Percentiles rank a stretch among this genome's conserved stretches.
These are phyloP conservation scores for Coregonus suidteri DNA, from an alignment of 2,797 vertebrate genomes.

Conservation along the genomic window DNA sequence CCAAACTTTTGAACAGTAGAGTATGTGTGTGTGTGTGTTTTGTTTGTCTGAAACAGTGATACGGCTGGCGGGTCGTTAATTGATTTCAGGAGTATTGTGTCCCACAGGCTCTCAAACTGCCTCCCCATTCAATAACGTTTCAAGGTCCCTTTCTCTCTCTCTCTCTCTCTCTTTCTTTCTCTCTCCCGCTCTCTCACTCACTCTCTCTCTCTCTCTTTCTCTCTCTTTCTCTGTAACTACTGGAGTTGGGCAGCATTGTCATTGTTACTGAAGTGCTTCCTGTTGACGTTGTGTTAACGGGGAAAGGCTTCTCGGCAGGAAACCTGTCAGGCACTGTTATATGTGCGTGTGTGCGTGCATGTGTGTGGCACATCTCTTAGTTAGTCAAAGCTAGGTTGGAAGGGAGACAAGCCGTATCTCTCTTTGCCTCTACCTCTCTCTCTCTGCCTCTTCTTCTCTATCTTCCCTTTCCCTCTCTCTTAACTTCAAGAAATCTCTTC, in stretches of 20 bases:
- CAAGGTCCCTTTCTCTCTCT: constrained; percentile 39
- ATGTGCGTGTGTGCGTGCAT: constrained; percentile 16
- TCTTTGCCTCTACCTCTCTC: not conserved
- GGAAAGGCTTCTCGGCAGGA: constrained; percentile 72
- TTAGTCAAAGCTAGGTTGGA: constrained; percentile 37
- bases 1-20: no score
- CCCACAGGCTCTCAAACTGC: constrained; percentile 34
- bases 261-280: constrained; percentile 71
- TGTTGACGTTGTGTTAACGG: constrained; percentile 69
- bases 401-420: constrained; percentile 15
- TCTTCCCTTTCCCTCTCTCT: not conserved
- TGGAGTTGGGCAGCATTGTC: constrained; percentile 39
- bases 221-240: not conserved
- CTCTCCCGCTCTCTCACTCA: constrained; percentile 3
- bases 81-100: constrained; percentile 53
- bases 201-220: constrained; percentile 20
- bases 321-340: constrained; percentile 69
- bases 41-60: constrained; percentile 42
- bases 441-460: not conserved
- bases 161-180: constrained; percentile 6
- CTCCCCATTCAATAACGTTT: constrained; percentile 49
- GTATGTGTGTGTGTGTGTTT: not conserved
- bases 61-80: constrained; percentile 42
- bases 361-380: constrained; percentile 62
- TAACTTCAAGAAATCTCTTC: constrained; percentile 23